Evolutionary conservation across 2,113 vertebrate genomes (phyloP), one percentile per base, ranked within the genome.

Genomic region (Brienomyrus brachyistius): DNA sequence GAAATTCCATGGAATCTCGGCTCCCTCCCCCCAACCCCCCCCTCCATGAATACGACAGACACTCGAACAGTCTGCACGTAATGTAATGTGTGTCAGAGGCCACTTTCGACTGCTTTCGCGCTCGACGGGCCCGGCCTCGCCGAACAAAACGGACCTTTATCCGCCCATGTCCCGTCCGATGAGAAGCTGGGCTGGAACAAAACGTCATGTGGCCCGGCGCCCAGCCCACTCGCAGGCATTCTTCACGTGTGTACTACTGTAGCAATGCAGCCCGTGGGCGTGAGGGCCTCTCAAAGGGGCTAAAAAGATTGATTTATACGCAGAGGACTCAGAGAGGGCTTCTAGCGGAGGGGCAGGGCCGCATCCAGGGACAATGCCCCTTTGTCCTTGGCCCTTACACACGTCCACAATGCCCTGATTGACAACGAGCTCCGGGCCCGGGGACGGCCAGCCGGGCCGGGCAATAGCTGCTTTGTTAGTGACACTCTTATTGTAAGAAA

Each of bases 401-500:
- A 92, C 90, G 91, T 91, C 91, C 90, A 93, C 92, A 92, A 93
- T 91, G 87, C 92, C 43, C 90, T 93, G 93, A 94, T 92, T 94
- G 93, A 93, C 93, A 93, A 92, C 91, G 85, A 88, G 90, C 90
- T 91, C 89, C 90, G 88, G 91, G 89, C 89, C 91, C 62, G 19
- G 89, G 87, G 91, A 82, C 91, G 90, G 27, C 90, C 91, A 87
- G 88, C 77, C 48, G 80, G 56, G 87, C 31, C 4, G 19, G 10
- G 51, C 93, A 95, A 94, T 93, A 92, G 93, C 87, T 91, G 92
- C 95, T 96, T 95, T 96, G 95, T 96, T 93, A 91, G 86, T 87
- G 88, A 90, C 5, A 91, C 93, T 93, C 92, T 92, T 93, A 94
- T 94, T 94, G 92, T 95, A 93, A 90, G 90, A 91, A 93, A 95